Evolutionary conservation across 2,797 vertebrate genomes (phyloP), one percentile per base, ranked within the genome.

Genomic region (Anguilla obscura): DNA sequence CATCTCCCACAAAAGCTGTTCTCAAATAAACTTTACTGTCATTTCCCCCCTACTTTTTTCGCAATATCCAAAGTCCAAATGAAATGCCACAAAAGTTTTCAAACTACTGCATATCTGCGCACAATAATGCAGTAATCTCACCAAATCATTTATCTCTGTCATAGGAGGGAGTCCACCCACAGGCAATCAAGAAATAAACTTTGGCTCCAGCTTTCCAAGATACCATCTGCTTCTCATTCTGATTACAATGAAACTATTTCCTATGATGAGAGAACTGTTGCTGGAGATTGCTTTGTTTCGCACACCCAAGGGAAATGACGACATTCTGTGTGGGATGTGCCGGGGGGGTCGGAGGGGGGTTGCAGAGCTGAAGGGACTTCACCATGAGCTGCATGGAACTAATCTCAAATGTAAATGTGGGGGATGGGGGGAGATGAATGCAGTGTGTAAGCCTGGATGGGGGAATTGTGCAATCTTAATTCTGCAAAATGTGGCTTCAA

Each of bases 221-320:
- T 18, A 36, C 33, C 80, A 87, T 89, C 80, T 89, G 88, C 80
- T 89, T 87, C 24, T 45, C 18, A 54, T 89, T 87, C 24, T 16
- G 50, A 87, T 71, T 86, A 48, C 24, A n/a, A 63, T 6, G 7
- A 71, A 86, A 87, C 80, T 40, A 82, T 84, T 84, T 89, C 79
- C 80, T 86, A 40, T 3, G 1, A 48, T 80, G 52, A 48, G 45
- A 60, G 27, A 50, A 24, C 21, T 69, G 66, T 14, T 40, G 24
- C 63, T 24, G 52, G 45, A 27, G 86, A 60, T 76, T 45, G 69
- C 79, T 60, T 18, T 33, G 8, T 18, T 74, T 66, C 33, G 71
- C 54, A 40, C 56, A 85, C 88, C 88, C 85, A 60, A 30, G 74
- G 88, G 88, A 86, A 80, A 52, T 85, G n/a, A 48, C 74, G 27